A percentile compares a stretch with the other conserved stretches of the same genome.
Evolutionary conservation across 2,113 vertebrate genomes (phyloP).

Genomic region (Pterocles orientalis): DNA sequence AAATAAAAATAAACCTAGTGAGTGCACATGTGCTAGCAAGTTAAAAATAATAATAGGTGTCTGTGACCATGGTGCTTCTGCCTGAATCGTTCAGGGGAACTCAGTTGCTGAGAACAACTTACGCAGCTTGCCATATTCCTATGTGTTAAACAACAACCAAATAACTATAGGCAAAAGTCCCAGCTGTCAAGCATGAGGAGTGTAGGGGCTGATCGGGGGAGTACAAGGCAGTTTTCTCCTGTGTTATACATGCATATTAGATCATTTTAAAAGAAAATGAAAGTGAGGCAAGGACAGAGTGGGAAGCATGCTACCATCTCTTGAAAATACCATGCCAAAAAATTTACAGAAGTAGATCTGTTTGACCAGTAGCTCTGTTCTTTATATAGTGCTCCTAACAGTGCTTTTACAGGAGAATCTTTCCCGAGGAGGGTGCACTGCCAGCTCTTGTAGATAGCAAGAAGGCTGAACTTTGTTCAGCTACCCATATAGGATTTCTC

Average conservation of each 20-base stretch:
- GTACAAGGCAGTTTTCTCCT: background rate
- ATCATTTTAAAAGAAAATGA: slow-evolving; percentile 9
- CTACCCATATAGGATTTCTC: background rate
- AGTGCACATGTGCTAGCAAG: slow-evolving; percentile 40
- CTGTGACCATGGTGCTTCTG: slow-evolving; percentile 31
- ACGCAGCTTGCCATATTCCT: background rate
- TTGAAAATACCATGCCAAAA: background rate
- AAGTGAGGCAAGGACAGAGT: slow-evolving; percentile 1
- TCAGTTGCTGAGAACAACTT: slow-evolving; percentile 26
- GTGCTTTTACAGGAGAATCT: background rate
- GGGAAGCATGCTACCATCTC: background rate
- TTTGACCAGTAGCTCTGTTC: background rate
- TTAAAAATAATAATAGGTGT: slow-evolving; percentile 58
- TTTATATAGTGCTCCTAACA: background rate
- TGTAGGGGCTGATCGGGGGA: background rate
- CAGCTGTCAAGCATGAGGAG: slow-evolving; percentile 20
- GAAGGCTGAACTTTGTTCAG: background rate
- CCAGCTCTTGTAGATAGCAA: background rate
- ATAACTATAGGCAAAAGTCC: background rate
- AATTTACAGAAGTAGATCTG: background rate
- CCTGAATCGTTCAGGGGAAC: background rate
- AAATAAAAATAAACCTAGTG: slow-evolving; percentile 6
- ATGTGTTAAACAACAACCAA: slow-evolving; percentile 13
- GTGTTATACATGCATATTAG: background rate
- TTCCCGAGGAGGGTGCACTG: background rate